Base-by-base conservation (phyloP, 2,888 invertebrate genomes). In the Galerucella calmariensis region DNA sequence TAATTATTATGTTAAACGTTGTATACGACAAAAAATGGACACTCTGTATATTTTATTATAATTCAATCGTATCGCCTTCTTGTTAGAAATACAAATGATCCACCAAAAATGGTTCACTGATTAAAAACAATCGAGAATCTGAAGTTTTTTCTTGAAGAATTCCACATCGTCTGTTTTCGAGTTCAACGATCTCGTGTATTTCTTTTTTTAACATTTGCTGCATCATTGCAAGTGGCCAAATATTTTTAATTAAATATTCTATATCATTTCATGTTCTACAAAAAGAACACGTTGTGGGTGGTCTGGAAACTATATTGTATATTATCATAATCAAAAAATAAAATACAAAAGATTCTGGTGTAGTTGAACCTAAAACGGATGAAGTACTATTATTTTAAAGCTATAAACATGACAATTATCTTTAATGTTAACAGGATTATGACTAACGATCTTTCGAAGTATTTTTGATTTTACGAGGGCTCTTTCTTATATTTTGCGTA, bases 91-190 rank as follows among this genome's bases (percentile, higher is more conserved):
- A 46, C 46, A 46, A 46, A 65, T 46, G 63, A 46, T 65, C 46
- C 11, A 65, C 63, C 20, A 68, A 58, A 68, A 68, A 68, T 68
- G 68, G 68, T 59, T 68, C 68, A 59, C 59, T 68, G 68, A 58
- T 58, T 68, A 58, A 68, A 68, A 68, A 68, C 68, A 68, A 68
- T 68, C 59, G 56, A 67, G 67, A 67, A 67, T 27, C 35, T 14
- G 67, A n/a, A 35, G 16, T n/a, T 56, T 67, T 67, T 67, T 67
- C 41, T 56, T 35, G 53, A 27, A 41, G 35, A 56, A 67, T 67
- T 56, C 67, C 35, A 35, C 35, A 56, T 11, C 56, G 67, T 56
- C n/a, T 67, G 56, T 58, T 68, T 68, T 68, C 11, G 46, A 46
- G 63, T 65, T 65, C 63, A 65, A 65, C 46, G 63, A 65, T 65